Evolutionary conservation across 2,797 vertebrate species (phyloP).

Genomic region (Sebastes minor): DNA sequence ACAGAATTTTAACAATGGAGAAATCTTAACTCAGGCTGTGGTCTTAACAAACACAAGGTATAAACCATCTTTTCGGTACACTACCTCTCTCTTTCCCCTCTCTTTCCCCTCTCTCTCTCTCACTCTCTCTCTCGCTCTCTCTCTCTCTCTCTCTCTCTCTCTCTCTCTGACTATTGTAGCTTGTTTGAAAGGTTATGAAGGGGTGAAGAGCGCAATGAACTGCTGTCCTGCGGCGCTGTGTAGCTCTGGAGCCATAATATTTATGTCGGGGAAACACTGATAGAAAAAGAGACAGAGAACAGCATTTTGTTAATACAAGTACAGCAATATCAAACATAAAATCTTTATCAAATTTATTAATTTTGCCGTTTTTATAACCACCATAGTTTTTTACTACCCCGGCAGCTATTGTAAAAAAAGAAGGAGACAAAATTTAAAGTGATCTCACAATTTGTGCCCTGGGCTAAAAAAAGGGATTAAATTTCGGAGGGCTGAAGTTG

Average conservation of each 20-base stretch:
- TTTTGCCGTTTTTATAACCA: background rate
- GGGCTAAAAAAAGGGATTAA: background rate
- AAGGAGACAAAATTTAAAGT: background rate
- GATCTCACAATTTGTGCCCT: background rate
- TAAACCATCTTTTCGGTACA: background rate
- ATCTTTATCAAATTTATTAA: constrained; percentile 10
- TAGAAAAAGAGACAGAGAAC: background rate
- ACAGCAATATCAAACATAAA: constrained; percentile 1
- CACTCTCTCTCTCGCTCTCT: no score
- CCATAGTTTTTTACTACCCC: background rate
- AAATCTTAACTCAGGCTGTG: background rate
- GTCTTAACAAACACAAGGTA: background rate
- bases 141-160: background rate
- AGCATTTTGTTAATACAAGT: background rate
- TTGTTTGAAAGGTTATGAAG: constrained; percentile 28
- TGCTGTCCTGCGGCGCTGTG: constrained; percentile 11
- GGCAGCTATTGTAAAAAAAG: background rate
- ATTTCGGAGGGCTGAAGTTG: background rate
- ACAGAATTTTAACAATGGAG: constrained; percentile 44
- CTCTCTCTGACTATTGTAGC: background rate
- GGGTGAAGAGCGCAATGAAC: constrained; percentile 17
- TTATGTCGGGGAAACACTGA: constrained; percentile 10
- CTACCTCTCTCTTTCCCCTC: background rate
- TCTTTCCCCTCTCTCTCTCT: background rate
- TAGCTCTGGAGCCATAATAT: constrained; percentile 12